A percentile compares a stretch with the other conserved stretches of the same genome.
phyloP scores from a whole-genome alignment of 2,797 vertebrate genomes.

The Liasis olivaceus region DNA sequence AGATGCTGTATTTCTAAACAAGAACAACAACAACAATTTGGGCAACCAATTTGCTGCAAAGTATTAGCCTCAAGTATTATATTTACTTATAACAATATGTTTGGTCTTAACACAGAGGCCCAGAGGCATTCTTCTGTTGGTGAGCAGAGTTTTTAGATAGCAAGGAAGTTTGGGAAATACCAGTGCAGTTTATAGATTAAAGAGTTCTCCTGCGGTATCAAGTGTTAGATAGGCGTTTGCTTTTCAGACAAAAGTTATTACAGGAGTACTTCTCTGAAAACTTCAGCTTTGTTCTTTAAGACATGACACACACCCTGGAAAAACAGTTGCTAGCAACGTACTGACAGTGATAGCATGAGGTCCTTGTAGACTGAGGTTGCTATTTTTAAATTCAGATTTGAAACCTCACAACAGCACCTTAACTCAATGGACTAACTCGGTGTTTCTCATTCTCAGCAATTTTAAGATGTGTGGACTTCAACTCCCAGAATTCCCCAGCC shows the following conservation, averaged over 20 bases:
- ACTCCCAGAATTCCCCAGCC: too few species aligned
- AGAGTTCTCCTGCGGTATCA: not conserved
- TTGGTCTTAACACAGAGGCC: not conserved
- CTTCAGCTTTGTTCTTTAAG: conserved; percentile 52
- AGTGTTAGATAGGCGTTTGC: conserved; percentile 40
- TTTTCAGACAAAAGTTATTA: conserved; percentile 61
- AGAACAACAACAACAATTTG: not conserved
- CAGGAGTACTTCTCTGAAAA: conserved; percentile 57
- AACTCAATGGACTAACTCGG: not conserved
- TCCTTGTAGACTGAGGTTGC: conserved; percentile 37
- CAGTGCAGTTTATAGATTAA: not conserved
- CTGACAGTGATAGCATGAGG: conserved; percentile 42
- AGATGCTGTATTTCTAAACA: not conserved
- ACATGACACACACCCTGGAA: conserved; percentile 78
- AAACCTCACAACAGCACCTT: not conserved
- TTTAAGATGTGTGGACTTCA: too few species aligned
- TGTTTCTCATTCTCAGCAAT: too few species aligned
- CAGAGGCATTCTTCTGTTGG: not conserved
- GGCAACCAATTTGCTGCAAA: not conserved
- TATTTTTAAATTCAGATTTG: not conserved
- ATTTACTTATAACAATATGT: not conserved
- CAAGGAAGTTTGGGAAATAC: not conserved
- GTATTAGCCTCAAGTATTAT: not conserved
- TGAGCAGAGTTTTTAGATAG: not conserved
- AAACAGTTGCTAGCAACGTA: conserved; percentile 83